Conservation (phyloP, 2,113 vertebrate genomes). For the Nycticryphes semicollaris region DNA sequence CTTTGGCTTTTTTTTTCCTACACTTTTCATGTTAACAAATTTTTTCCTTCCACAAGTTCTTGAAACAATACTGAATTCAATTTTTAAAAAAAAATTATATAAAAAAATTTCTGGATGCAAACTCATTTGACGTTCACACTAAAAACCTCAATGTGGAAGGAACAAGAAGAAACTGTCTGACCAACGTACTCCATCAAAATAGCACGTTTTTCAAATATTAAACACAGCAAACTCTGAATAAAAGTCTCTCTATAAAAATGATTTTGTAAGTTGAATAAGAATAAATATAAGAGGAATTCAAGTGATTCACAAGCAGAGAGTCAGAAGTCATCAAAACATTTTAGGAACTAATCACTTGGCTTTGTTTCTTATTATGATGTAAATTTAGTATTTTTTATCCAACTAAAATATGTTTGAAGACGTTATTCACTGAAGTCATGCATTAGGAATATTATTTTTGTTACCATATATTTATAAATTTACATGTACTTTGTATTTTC, state of each 20-base stretch:
- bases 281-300: background rate
- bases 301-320: background rate
- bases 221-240: background rate
- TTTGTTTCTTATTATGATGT: background rate
- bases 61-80: background rate
- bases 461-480: background rate
- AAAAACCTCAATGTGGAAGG: background rate
- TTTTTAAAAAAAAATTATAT: background rate
- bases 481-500: background rate
- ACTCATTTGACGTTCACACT: background rate
- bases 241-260: background rate
- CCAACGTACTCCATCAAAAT: background rate
- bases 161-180: background rate
- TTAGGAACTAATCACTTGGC: background rate
- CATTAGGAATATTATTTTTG: background rate
- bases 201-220: background rate
- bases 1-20: background rate
- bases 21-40: background rate
- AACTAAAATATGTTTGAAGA: background rate
- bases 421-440: background rate
- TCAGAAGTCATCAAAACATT: conserved; percentile 1
- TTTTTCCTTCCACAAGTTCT: background rate
- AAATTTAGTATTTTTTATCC: background rate
- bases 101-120: background rate
- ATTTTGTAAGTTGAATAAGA: background rate